Conservation (phyloP, 2,113 vertebrate species). For the Dascyllus trimaculatus region DNA sequence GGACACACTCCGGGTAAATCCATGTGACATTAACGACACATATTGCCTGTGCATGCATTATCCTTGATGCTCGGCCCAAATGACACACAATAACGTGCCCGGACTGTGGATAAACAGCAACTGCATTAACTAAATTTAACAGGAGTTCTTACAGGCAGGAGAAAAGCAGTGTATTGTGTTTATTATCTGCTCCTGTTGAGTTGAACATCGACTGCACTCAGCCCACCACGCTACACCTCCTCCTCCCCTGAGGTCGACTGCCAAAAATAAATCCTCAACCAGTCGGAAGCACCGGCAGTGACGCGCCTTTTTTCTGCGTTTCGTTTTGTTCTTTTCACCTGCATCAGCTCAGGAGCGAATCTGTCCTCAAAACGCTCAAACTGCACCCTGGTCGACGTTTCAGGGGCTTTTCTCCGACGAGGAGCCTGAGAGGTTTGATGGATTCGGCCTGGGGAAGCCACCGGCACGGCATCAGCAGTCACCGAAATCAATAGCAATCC, state of each 20-base stretch:
- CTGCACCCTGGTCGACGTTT: background rate
- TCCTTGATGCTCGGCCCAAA: slow-evolving; percentile 26
- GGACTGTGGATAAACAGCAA: background rate
- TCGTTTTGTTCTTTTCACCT: background rate
- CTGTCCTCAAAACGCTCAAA: too few relatives aligned
- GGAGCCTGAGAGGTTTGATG: slow-evolving; percentile 5
- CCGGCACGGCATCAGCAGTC: slow-evolving; percentile 37
- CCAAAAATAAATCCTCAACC: slow-evolving; percentile 60
- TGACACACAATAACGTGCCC: background rate
- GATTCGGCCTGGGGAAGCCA: slow-evolving; percentile 18
- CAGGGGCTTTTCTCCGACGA: background rate
- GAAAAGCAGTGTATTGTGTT: too few relatives aligned
- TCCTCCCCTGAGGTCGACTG: slow-evolving; percentile 41
- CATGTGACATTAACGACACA: slow-evolving; percentile 26
- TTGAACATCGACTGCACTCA: slow-evolving; percentile 4
- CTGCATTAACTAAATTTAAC: background rate
- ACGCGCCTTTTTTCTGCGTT: slow-evolving; percentile 26
- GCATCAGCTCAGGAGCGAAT: background rate
- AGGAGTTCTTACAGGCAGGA: too few relatives aligned
- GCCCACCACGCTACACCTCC: slow-evolving; percentile 42
- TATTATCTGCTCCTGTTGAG: too few relatives aligned
- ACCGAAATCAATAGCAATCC: slow-evolving; percentile 55
- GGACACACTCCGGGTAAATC: slow-evolving; percentile 29
- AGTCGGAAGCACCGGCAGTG: slow-evolving; percentile 31
- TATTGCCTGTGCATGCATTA: slow-evolving; percentile 23